Evolutionary conservation across 2,888 invertebrate genomes (phyloP).

Genomic region (Lasioglossum pauxillum): DNA sequence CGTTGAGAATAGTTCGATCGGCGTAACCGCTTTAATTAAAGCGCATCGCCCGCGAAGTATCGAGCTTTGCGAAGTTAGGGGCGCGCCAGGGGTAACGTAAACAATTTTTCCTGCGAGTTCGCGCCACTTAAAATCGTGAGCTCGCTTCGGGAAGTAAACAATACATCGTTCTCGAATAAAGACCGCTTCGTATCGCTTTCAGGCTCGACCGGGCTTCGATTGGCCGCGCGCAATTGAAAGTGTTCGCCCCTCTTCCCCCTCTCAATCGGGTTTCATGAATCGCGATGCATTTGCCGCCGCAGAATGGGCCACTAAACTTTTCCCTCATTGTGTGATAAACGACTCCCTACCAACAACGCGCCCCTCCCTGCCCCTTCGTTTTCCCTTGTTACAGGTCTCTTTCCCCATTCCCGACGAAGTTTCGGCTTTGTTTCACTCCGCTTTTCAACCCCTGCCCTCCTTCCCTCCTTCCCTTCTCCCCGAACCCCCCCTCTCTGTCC

Average conservation of each 20-base stretch:
- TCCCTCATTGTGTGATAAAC: conserved; percentile 53
- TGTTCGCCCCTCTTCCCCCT: background rate
- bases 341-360: conserved; percentile 17
- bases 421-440: background rate
- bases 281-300: conserved; percentile 43
- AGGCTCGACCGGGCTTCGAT: conserved; percentile 32
- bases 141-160: conserved; percentile 22
- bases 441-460: background rate
- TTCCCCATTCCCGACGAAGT: background rate
- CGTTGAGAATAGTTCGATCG: background rate
- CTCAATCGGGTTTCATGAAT: conserved; percentile 32
- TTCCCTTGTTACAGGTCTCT: background rate
- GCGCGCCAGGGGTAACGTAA: background rate
- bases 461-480: background rate
- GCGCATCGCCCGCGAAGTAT: background rate
- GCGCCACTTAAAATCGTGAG: conserved; percentile 6
- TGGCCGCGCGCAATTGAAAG: conserved; percentile 32
- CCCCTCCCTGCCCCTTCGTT: background rate
- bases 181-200: conserved; percentile 25
- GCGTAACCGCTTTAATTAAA: conserved; percentile 17
- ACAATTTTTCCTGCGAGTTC: conserved; percentile 13
- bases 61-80: background rate
- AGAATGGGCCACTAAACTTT: conserved; percentile 56
- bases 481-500: background rate
- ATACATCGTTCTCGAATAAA: conserved; percentile 27